Evolutionary conservation across 2,113 vertebrate species (phyloP).

Genomic region (Craseonycteris thonglongyai): DNA sequence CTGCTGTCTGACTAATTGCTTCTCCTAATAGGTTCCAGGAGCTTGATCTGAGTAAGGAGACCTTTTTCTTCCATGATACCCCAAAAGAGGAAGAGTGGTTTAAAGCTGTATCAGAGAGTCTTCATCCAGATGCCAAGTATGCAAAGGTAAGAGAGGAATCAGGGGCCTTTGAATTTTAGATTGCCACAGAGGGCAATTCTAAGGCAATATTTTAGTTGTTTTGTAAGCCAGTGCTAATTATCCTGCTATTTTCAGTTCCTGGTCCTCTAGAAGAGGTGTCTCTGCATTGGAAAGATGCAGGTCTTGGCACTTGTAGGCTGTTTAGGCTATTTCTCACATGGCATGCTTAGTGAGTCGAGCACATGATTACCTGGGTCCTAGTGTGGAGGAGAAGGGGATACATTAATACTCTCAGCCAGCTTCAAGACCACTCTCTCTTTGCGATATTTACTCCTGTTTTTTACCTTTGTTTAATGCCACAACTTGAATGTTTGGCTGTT

Average conservation of each 20-base stretch:
- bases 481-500: not conserved
- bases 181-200: not conserved
- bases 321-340: not conserved
- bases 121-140: slow-evolving; percentile 93
- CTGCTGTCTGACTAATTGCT: slow-evolving; percentile 41
- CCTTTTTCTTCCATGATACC: slow-evolving; percentile 96
- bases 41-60: slow-evolving; percentile 97
- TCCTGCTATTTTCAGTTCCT: not conserved
- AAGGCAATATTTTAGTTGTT: not conserved
- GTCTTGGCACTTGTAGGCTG: not conserved
- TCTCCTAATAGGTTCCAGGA: slow-evolving; percentile 91
- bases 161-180: not conserved
- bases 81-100: slow-evolving; percentile 97
- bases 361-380: not conserved
- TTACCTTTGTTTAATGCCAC: not conserved
- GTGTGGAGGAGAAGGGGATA: not conserved
- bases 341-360: not conserved
- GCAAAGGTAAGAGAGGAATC: slow-evolving; percentile 87
- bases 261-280: not conserved
- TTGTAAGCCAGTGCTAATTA: not conserved
- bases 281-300: not conserved
- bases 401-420: not conserved
- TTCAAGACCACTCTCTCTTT: not conserved
- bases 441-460: not conserved
- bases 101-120: slow-evolving; percentile 88